These are phyloP conservation scores for Camponotus vicinus DNA, from an alignment of 1,140 invertebrate genomes.

Conservation along the genomic window DNA sequence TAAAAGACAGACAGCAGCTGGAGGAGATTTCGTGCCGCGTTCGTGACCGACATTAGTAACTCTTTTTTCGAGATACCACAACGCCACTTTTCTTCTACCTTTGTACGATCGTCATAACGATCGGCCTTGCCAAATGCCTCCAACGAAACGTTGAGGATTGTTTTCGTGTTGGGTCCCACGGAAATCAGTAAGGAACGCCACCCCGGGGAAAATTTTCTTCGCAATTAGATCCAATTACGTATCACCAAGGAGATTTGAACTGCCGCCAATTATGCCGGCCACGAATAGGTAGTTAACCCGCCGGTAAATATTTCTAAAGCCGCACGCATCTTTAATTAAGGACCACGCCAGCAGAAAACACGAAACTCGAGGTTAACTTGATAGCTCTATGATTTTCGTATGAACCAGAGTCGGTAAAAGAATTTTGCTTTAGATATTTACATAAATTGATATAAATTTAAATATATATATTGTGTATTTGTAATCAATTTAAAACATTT, in stretches of 20 bases:
- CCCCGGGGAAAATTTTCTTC: slow-evolving; percentile 42
- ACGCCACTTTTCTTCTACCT: slow-evolving; percentile 36
- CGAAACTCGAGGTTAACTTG: slow-evolving; percentile 43
- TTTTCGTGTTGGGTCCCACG: slow-evolving; percentile 36
- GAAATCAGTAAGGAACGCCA: slow-evolving; percentile 46
- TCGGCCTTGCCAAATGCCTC: slow-evolving; percentile 35
- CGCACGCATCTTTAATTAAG: slow-evolving; percentile 63
- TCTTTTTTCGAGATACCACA: slow-evolving; percentile 61
- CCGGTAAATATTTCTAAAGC: slow-evolving; percentile 52
- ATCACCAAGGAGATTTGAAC: slow-evolving; percentile 47
- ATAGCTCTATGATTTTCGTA: slow-evolving; percentile 59
- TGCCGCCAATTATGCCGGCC: slow-evolving; percentile 50
- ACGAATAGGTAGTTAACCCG: slow-evolving; percentile 54
- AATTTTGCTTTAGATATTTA: slow-evolving; percentile 1
- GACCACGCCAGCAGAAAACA: slow-evolving; percentile 52
- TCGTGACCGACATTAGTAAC: slow-evolving; percentile 78
- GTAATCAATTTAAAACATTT: no score
- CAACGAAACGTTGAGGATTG: slow-evolving; percentile 33
- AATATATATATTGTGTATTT: neutral
- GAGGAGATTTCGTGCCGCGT: slow-evolving; percentile 69
- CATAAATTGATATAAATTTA: neutral
- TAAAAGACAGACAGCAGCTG: slow-evolving; percentile 72
- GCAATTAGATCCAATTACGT: slow-evolving; percentile 60
- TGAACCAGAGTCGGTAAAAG: slow-evolving; percentile 21
- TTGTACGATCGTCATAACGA: slow-evolving; percentile 43